phyloP scores from a whole-genome alignment of 2,113 vertebrate species.

The Thymallus thymallus region DNA sequence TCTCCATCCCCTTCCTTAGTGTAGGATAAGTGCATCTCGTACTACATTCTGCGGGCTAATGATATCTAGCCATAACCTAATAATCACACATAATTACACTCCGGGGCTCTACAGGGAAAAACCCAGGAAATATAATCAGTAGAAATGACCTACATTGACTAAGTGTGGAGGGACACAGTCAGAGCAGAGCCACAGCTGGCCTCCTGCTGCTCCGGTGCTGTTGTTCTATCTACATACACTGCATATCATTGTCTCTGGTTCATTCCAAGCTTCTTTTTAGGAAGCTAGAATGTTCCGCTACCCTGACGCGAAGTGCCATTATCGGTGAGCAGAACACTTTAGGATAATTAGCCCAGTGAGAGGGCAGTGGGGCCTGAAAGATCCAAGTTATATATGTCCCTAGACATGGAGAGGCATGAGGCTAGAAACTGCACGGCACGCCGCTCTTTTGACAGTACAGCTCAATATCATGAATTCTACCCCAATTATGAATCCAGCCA shows the following conservation, averaged over 20 bases:
- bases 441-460: neutral
- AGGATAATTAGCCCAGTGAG: constrained; percentile 47
- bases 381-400: constrained; percentile 15
- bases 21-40: no score
- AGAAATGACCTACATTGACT: constrained; percentile 11
- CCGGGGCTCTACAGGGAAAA: neutral
- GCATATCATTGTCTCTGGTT: neutral
- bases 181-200: neutral
- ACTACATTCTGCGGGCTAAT: neutral
- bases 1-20: no score
- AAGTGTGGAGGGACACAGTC: neutral
- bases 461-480: constrained; percentile 10
- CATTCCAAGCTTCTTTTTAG: neutral
- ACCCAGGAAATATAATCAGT: neutral
- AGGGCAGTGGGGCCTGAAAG: constrained; percentile 28
- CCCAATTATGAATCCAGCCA: constrained; percentile 6
- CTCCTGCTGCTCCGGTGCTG: neutral
- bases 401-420: neutral
- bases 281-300: constrained; percentile 3
- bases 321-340: constrained; percentile 35
- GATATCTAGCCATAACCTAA: neutral
- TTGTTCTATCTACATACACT: neutral
- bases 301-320: constrained; percentile 19
- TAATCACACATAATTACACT: constrained; percentile 1
- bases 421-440: neutral